Conservation (phyloP, 2,888 invertebrate species). For the Heliconius sara region DNA sequence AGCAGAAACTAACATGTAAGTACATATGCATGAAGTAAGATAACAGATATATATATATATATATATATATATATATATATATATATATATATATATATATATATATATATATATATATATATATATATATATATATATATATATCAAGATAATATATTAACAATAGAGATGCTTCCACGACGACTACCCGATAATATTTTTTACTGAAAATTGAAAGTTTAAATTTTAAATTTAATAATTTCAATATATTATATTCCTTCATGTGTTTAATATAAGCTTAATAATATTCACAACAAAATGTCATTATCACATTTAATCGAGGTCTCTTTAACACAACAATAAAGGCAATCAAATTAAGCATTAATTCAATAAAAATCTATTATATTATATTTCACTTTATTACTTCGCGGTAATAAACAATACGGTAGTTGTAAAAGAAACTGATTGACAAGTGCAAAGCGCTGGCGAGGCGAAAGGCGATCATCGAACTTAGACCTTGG, state of each 20-base stretch:
- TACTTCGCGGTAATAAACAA: conserved; percentile 21
- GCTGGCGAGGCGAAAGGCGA: conserved; percentile 74
- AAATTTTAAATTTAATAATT: background rate
- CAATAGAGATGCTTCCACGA: background rate
- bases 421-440: conserved; percentile 27
- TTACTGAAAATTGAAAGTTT: background rate
- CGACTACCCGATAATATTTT: background rate
- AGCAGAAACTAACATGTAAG: background rate
- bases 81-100: too few species aligned
- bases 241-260: background rate
- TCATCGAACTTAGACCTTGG: conserved; percentile 78
- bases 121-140: too few species aligned
- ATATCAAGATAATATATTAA: background rate
- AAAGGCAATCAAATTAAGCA: conserved; percentile 15
- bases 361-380: conserved; percentile 1
- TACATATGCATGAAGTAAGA: background rate
- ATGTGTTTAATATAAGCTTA: background rate
- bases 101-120: too few species aligned
- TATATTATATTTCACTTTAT: conserved; percentile 3
- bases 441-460: conserved; percentile 38
- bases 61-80: too few species aligned
- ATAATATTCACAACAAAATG: background rate
- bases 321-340: conserved; percentile 20
- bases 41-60: background rate
- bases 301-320: conserved; percentile 15